These are phyloP conservation scores for Ceratosolen fusciceps DNA, from an alignment of 1,140 invertebrate genomes.

Conservation along the genomic window DNA sequence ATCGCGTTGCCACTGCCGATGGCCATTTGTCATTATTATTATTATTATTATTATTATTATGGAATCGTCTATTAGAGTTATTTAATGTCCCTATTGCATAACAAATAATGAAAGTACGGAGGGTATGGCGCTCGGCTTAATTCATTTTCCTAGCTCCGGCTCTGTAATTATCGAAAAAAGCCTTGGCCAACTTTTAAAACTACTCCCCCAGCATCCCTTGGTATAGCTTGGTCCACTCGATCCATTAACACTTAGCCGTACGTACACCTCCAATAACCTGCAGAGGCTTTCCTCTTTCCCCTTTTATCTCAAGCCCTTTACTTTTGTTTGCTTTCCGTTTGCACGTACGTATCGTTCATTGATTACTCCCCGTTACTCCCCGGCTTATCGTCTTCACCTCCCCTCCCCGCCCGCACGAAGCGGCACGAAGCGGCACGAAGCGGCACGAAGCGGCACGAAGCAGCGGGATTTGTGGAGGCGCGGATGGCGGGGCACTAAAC, in stretches of 20 bases:
- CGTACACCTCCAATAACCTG: too few species aligned
- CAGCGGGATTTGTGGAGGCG: constrained; percentile 23
- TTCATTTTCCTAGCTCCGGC: too few species aligned
- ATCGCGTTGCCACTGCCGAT: background rate
- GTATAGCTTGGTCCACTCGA: too few species aligned
- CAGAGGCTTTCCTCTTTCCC: background rate
- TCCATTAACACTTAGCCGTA: too few species aligned
- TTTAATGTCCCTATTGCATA: background rate
- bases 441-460: constrained; percentile 4
- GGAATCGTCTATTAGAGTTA: background rate
- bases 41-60: background rate
- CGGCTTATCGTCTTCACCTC: constrained; percentile 31
- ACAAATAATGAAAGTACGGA: background rate
- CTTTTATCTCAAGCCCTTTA: constrained; percentile 11
- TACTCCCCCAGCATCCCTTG: too few species aligned
- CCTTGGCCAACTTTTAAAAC: too few species aligned
- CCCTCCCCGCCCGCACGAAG: too few species aligned
- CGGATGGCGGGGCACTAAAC: background rate
- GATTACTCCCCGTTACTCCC: constrained; percentile 40
- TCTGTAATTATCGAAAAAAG: too few species aligned
- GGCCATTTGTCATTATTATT: background rate
- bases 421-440: background rate
- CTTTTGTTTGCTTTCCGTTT: constrained; percentile 43
- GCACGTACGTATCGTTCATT: constrained; percentile 46
- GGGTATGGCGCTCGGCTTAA: too few species aligned